A percentile compares a stretch with the other conserved stretches of the same genome.
phyloP scores from a whole-genome alignment of 1,140 invertebrate species.

The Campodea augens region DNA sequence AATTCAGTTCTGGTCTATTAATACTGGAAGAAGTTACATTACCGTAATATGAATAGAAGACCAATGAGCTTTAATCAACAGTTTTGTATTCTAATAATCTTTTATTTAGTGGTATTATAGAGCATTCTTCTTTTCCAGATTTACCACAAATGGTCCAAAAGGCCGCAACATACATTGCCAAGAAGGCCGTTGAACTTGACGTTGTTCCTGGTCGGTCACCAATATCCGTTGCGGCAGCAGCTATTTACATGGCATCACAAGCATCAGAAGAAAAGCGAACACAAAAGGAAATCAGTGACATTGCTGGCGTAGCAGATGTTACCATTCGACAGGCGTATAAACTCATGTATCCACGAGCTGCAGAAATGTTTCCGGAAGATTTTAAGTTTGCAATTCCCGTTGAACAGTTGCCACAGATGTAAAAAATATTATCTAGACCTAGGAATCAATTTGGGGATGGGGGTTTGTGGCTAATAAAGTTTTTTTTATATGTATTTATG shows the following conservation, averaged over 20 bases:
- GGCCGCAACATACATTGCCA: conserved; percentile 90
- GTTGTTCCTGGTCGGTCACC: conserved; percentile 97
- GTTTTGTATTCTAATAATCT: too few relatives aligned
- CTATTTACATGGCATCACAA: conserved; percentile 99
- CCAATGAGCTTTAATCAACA: too few relatives aligned
- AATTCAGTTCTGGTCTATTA: too few relatives aligned
- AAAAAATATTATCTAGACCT: too few relatives aligned
- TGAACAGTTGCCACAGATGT: conserved; percentile 79
- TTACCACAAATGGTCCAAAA: conserved; percentile 82
- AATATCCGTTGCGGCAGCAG: conserved; percentile 95
- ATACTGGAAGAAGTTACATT: too few relatives aligned
- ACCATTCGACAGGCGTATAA: conserved; percentile 97
- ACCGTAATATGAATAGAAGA: too few relatives aligned
- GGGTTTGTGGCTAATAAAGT: too few relatives aligned
- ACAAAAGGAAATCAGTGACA: conserved; percentile 96
- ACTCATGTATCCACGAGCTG: conserved; percentile 86
- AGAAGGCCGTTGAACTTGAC: conserved; percentile 89
- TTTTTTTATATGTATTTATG: too few relatives aligned
- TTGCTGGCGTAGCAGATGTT: conserved; percentile 95
- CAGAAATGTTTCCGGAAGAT: conserved; percentile 82
- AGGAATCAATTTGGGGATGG: too few relatives aligned
- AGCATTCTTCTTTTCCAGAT: conserved; percentile 23
- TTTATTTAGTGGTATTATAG: too few relatives aligned
- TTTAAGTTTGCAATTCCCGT: conserved; percentile 91
- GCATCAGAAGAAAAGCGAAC: conserved; percentile 87